Conservation (phyloP, 2,888 invertebrate genomes). For the Coleophora deauratella region DNA sequence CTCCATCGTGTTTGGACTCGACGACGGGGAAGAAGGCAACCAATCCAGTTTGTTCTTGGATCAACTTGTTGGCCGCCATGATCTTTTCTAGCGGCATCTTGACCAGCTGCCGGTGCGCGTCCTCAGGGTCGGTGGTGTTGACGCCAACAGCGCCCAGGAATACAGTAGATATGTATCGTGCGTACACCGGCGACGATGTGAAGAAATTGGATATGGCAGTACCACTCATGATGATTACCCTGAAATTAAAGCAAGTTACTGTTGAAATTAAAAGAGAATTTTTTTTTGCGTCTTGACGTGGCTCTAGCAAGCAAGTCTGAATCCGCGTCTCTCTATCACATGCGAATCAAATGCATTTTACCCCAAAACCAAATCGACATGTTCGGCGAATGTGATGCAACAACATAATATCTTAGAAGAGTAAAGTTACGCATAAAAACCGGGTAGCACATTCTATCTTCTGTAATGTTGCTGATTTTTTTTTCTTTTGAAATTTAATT, state of each 20-base stretch:
- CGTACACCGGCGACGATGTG: slow-evolving; percentile 39
- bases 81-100: slow-evolving; percentile 38
- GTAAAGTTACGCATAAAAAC: too few relatives aligned
- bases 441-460: too few relatives aligned
- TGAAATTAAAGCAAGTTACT: slow-evolving; percentile 33
- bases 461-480: too few relatives aligned
- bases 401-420: too few relatives aligned
- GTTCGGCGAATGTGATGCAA: too few relatives aligned
- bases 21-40: slow-evolving; percentile 48
- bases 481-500: too few relatives aligned
- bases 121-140: slow-evolving; percentile 37
- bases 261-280: not conserved
- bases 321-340: too few relatives aligned
- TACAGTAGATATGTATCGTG: slow-evolving; percentile 28
- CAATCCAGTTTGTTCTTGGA: slow-evolving; percentile 40
- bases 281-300: too few relatives aligned
- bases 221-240: slow-evolving; percentile 53
- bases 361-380: too few relatives aligned
- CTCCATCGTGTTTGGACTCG: slow-evolving; percentile 32
- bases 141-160: slow-evolving; percentile 58
- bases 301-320: too few relatives aligned
- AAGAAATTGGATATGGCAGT: slow-evolving; percentile 37
- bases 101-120: slow-evolving; percentile 38
- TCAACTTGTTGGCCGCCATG: slow-evolving; percentile 31
- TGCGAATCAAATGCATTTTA: too few relatives aligned